Evolutionary conservation across 2,797 vertebrate genomes (phyloP).

Genomic region (Hemibagrus guttatus): DNA sequence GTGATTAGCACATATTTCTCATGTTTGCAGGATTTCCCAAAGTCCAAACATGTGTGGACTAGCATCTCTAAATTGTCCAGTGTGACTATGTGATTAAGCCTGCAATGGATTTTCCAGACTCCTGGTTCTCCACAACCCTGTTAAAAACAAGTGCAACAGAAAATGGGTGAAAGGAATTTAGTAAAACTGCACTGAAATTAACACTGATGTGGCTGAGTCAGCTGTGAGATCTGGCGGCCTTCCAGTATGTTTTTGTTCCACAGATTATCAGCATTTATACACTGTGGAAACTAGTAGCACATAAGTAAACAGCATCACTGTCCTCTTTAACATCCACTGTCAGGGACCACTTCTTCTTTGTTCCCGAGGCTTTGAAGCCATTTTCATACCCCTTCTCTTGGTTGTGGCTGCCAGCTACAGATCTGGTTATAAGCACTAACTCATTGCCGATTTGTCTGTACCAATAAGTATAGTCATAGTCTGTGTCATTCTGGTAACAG

Average conservation of each 20-base stretch:
- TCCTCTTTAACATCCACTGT: slow-evolving; percentile 39
- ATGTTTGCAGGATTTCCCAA: too few relatives aligned
- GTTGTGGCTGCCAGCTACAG: not conserved
- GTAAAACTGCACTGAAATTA: not conserved
- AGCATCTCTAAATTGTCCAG: too few relatives aligned
- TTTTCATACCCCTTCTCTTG: slow-evolving; percentile 46
- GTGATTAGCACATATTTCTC: too few relatives aligned
- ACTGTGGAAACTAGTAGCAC: slow-evolving; percentile 39
- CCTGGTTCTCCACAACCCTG: too few relatives aligned
- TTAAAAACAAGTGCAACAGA: too few relatives aligned
- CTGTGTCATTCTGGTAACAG: slow-evolving; percentile 57
- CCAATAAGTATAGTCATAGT: slow-evolving; percentile 58
- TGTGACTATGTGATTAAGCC: too few relatives aligned
- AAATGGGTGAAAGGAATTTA: not conserved
- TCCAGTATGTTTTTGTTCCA: slow-evolving; percentile 28
- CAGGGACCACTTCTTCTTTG: slow-evolving; percentile 51
- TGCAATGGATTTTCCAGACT: too few relatives aligned
- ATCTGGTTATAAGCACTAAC: slow-evolving; percentile 36
- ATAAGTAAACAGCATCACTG: slow-evolving; percentile 24
- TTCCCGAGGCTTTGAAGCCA: slow-evolving; percentile 40
- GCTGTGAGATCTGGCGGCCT: not conserved
- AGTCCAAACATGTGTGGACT: too few relatives aligned
- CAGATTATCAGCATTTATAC: not conserved
- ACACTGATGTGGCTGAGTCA: not conserved
- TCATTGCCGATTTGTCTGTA: slow-evolving; percentile 52